Evolutionary conservation across 2,113 vertebrate genomes (phyloP).

Genomic region (Trachemys scripta): DNA sequence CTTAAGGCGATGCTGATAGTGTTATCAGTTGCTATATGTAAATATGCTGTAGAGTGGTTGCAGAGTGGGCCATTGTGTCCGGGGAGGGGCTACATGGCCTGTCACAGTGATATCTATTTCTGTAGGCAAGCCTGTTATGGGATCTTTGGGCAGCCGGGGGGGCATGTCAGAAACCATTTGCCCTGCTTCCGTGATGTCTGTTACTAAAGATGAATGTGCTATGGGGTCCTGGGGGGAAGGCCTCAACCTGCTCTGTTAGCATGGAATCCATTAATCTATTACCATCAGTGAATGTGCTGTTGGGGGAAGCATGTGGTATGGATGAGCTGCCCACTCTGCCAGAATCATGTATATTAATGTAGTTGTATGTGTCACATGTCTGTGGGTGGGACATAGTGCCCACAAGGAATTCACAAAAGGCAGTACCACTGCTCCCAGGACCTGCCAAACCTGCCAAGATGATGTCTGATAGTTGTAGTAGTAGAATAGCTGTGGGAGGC

Average conservation of each 20-base stretch:
- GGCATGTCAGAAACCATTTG: fast-evolving
- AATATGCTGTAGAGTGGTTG: fast-evolving
- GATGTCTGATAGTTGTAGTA: fast-evolving
- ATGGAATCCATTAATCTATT: fast-evolving
- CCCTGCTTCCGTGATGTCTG: fast-evolving
- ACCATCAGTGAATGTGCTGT: neutral
- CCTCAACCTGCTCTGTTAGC: neutral
- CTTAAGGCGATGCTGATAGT: fast-evolving
- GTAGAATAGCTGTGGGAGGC: fast-evolving
- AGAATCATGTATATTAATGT: neutral
- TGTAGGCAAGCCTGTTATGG: fast-evolving
- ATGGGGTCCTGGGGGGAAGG: neutral
- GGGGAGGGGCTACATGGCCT: fast-evolving
- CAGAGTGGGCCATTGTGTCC: fast-evolving
- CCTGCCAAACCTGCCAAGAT: no score
- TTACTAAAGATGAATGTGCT: fast-evolving
- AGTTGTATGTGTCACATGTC: fast-evolving
- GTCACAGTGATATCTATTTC: fast-evolving
- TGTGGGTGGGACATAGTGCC: neutral
- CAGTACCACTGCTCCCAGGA: fast-evolving
- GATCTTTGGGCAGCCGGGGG: fast-evolving
- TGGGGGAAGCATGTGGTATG: neutral
- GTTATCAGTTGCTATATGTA: fast-evolving
- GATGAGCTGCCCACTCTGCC: neutral
- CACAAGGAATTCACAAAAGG: neutral